Evolutionary conservation across 2,888 invertebrate species (phyloP).

Genomic region (Acanthosepion pharaonis): DNA sequence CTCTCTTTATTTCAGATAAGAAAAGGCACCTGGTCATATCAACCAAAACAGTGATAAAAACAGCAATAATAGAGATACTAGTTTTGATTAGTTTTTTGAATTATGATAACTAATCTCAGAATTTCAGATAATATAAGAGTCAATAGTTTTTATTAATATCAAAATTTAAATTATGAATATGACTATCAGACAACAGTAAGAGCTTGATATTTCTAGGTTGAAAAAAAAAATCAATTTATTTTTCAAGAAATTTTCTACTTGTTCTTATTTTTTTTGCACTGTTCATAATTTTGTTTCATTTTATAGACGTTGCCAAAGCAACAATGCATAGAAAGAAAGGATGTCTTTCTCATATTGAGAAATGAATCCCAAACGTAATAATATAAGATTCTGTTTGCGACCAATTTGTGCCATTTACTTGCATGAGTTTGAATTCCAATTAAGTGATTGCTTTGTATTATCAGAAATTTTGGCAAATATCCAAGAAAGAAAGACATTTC

Average conservation of each 20-base stretch:
- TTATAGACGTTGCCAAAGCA: background rate
- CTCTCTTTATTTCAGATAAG: no score
- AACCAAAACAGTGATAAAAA: no score
- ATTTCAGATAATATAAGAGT: no score
- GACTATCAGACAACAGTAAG: background rate
- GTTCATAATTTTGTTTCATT: background rate
- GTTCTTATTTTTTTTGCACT: background rate
- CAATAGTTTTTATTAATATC: no score
- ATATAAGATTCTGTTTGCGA: background rate
- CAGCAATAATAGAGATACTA: no score
- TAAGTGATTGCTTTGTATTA: background rate
- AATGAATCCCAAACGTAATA: background rate
- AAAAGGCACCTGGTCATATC: no score
- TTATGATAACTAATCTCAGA: no score
- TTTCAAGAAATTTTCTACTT: background rate
- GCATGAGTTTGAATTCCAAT: background rate
- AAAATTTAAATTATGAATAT: no score
- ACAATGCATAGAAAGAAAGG: background rate
- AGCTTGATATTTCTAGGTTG: background rate
- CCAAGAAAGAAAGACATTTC: background rate
- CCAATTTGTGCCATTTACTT: background rate
- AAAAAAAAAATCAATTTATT: background rate
- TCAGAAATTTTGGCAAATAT: background rate
- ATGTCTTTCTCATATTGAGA: background rate
- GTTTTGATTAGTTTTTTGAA: no score